phyloP scores from a whole-genome alignment of 2,888 invertebrate species.

The Timandra comae region DNA sequence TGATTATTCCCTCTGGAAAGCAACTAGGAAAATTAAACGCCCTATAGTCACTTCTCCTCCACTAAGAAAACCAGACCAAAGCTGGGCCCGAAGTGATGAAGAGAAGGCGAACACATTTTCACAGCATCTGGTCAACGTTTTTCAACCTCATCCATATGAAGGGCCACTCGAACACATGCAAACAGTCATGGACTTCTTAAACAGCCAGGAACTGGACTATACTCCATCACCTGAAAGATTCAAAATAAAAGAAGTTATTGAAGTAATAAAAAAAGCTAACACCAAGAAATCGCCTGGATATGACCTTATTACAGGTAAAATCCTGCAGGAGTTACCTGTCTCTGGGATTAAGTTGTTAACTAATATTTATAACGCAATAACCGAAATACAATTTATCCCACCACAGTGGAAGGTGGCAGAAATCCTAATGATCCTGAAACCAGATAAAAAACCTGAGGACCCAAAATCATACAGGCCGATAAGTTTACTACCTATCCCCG shows the following conservation, averaged over 20 bases:
- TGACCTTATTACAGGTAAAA: conserved; percentile 5
- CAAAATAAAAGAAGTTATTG: neutral
- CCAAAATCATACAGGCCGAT: conserved; percentile 8
- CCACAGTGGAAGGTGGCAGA: conserved; percentile 7
- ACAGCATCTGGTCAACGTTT: conserved; percentile 8
- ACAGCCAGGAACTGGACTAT: conserved; percentile 1
- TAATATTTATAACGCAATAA: conserved; percentile 2
- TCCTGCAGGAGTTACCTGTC: conserved; percentile 7
- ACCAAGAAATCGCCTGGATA: conserved; percentile 10
- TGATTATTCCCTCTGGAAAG: conserved; percentile 20
- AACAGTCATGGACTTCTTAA: neutral
- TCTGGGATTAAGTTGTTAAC: conserved; percentile 1
- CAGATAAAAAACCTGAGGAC: conserved; percentile 5
- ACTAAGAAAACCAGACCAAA: conserved; percentile 4
- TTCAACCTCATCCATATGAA: conserved; percentile 6
- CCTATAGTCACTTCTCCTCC: conserved; percentile 7
- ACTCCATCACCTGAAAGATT: neutral
- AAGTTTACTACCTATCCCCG: conserved; percentile 8
- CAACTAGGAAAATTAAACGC: conserved; percentile 13
- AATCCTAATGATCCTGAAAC: conserved; percentile 6
- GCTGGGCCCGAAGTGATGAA: conserved; percentile 8
- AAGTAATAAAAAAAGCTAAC: neutral
- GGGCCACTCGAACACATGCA: conserved; percentile 2
- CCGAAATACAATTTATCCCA: conserved; percentile 3
- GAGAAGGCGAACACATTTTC: conserved; percentile 13